Conservation (phyloP, 2,113 vertebrate species). For the Hydrochoerus hydrochaeris region DNA sequence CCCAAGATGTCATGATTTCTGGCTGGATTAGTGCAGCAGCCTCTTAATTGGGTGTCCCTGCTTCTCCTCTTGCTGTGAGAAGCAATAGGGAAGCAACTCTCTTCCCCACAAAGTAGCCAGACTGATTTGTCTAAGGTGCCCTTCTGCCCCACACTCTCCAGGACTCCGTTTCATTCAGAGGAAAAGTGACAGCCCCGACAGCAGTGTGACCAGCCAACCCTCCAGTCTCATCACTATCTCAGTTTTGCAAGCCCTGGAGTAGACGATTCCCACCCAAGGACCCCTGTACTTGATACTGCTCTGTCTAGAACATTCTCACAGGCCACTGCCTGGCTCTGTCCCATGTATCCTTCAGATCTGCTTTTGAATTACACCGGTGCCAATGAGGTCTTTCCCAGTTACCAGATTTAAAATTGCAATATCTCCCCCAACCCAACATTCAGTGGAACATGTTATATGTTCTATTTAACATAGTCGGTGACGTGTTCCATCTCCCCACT, state of each 20-base stretch:
- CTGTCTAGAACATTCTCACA: not conserved
- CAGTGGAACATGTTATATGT: not conserved
- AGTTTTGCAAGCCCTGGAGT: not conserved
- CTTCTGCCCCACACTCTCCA: not conserved
- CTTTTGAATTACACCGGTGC: not conserved
- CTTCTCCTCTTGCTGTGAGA: not conserved
- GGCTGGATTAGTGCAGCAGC: not conserved
- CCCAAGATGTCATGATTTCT: not conserved
- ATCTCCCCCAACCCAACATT: not conserved
- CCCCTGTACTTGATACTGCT: not conserved
- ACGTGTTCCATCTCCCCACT: not conserved
- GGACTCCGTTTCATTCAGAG: not conserved
- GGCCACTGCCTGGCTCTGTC: not conserved
- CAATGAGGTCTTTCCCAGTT: not conserved
- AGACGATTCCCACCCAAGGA: not conserved
- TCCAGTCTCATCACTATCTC: fast-evolving
- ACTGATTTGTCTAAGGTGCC: not conserved
- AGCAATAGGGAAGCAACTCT: not conserved
- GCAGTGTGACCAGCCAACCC: too few species aligned
- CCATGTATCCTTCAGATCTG: not conserved
- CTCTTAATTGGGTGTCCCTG: not conserved
- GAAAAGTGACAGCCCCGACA: not conserved
- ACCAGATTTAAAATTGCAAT: not conserved
- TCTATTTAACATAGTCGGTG: not conserved
- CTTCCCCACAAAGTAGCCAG: not conserved